Base-by-base conservation (phyloP, 2,113 vertebrate genomes). In the Prochilodus magdalenae region DNA sequence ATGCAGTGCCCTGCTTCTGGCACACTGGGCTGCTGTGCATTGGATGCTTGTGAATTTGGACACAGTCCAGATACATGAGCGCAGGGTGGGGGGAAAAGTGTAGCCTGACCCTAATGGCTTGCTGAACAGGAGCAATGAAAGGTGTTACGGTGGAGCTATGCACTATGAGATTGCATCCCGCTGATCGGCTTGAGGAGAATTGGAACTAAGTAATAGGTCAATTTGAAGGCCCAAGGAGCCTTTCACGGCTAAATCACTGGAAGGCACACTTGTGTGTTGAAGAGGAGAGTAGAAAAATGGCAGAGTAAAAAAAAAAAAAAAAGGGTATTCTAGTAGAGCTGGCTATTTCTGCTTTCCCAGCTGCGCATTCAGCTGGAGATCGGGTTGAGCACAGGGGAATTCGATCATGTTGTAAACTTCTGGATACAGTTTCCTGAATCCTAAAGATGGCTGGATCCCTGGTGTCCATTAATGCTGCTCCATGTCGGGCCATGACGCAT, bases 121-220 rank as follows among this genome's bases (percentile, higher is more conserved):
- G 86, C 82, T 85, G 89, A 91, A 87, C 70, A 60, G 79, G 49
- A 77, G 84, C 86, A 85, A 79, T 89, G 87, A 87, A 87, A 87
- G 78, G 75, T 20, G 73, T 53, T 65, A 14, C 11, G 14, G 44
- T 29, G 49, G 71, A 79, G 76, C 49, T 59, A 36, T 26, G 79
- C 79, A 75, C 74, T 70, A 71, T 72, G 77, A 77, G 85, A 86
- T 82, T 83, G 89, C 89, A 88, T 87, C 73, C 86, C 80, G 75
- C 84, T 89, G 88, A 92, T 87, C 80, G 67, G 18, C 62, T 87
- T 84, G 85, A 84, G 86, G 59, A 81, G 85, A 86, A 87, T 86
- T 88, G 72, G 84, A 86, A 84, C 60, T 84, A 86, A 92, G 84
- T 82, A 88, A 88, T 88, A 53, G 63, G 86, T 91, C 86, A 89